Evolutionary conservation across 2,797 vertebrate species (phyloP), one percentile per base, ranked within the genome.

Genomic region (Neostethus bicornis): DNA sequence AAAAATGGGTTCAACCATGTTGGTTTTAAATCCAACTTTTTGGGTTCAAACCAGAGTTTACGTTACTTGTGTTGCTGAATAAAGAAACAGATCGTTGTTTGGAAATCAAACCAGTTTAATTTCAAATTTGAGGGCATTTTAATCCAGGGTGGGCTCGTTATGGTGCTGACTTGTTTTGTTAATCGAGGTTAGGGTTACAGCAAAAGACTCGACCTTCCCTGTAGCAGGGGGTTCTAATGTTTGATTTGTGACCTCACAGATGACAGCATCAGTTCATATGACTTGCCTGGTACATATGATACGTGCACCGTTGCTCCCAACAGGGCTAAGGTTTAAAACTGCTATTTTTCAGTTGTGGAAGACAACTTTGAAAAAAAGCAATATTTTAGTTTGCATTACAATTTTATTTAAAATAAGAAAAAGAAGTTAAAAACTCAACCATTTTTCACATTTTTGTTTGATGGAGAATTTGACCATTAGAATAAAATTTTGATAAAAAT

Each of bases 211-310:
- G 19, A 17, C 10, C 9, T 8, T 19, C 17, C 37, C 17, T 42
- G 20, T 7, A 42, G 39, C 9, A 19, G 39, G 17, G 17, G 12
- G 12, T 20, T 23, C 20, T 21, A 6, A 21, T 42, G 39, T 20
- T 42, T 42, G 20, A 42, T 42, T 42, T 42, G 39, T 14, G 39
- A 42, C 39, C 19, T 42, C 39, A 21, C 39, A 42, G 20, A 42
- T 23, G 5, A 23, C 42, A 20, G 4, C 20, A 21, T 42, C 11
- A 42, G 12, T 14, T 23, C 20, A 42, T 17, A 21, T 42, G 5
- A 19, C 17, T 20, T 5, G 37, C 10, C 37, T 20, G 1, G 42
- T 42, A 3, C 20, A 20, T 20, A 5, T 14, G 4, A 6, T 13
- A 23, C 12, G 10, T 5, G 20, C 39, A 42, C 39, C 21, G 39